A percentile compares a stretch with the other conserved stretches of the same genome.
These are phyloP conservation scores for Pyxicephalus adspersus DNA, from an alignment of 2,113 vertebrate genomes.

Conservation along the genomic window DNA sequence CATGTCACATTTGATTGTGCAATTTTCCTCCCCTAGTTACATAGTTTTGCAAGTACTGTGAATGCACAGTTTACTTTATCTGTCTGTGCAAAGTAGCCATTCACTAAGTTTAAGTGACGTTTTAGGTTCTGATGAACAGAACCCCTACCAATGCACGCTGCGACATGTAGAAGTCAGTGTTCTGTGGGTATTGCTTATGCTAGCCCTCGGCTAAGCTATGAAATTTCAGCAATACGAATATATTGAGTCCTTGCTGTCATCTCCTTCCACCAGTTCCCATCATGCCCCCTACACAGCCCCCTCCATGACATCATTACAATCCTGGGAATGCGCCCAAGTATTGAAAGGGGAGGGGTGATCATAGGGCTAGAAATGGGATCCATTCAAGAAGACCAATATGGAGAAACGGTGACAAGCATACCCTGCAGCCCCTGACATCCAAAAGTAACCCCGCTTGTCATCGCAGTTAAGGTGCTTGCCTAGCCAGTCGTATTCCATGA, in stretches of 20 bases:
- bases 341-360: not conserved
- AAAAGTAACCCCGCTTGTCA: conserved; percentile 6
- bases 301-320: conserved; percentile 18
- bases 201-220: not conserved
- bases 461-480: conserved; percentile 5
- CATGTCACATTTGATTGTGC: no score
- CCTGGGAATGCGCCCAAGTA: conserved; percentile 15
- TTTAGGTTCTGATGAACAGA: no score
- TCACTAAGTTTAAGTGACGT: no score
- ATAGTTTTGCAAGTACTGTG: no score
- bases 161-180: no score
- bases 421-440: not conserved
- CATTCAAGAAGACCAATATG: not conserved
- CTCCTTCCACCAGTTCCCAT: conserved; percentile 4
- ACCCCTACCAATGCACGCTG: no score
- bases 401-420: not conserved
- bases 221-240: conserved; percentile 27
- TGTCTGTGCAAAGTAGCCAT: no score
- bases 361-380: not conserved
- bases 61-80: no score
- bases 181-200: no score
- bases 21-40: no score
- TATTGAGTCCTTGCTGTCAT: conserved; percentile 38
- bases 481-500: conserved; percentile 1
- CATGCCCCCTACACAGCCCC: not conserved